These are phyloP conservation scores for Tachysurus fulvidraco DNA, from an alignment of 2,113 vertebrate species.

Conservation along the genomic window DNA sequence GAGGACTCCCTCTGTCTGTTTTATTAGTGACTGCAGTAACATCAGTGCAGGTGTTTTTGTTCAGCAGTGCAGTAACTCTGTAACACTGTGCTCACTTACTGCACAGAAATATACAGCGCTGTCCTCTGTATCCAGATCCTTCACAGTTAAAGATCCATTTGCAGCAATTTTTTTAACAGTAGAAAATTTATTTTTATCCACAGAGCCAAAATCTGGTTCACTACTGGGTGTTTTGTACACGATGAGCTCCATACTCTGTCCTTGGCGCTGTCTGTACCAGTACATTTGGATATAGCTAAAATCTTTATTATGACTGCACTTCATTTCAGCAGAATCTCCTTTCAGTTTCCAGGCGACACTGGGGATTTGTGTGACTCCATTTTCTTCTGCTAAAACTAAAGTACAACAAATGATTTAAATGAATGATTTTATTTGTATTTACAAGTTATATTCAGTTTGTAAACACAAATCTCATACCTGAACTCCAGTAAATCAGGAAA, in stretches of 20 bases:
- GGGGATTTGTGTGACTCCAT: slow-evolving; percentile 52
- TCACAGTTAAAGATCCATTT: slow-evolving; percentile 57
- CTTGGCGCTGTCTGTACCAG: slow-evolving; percentile 28
- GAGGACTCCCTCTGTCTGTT: too few relatives aligned
- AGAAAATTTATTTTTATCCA: background rate
- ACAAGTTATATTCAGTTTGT: background rate
- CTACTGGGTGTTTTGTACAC: slow-evolving; percentile 2
- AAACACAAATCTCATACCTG: background rate
- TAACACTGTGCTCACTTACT: slow-evolving; percentile 30
- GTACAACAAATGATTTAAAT: background rate
- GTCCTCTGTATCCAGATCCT: slow-evolving; percentile 42
- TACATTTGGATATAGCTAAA: too few relatives aligned
- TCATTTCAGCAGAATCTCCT: slow-evolving; percentile 39
- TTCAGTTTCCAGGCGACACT: background rate
- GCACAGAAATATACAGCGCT: slow-evolving; percentile 40
- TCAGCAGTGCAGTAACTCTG: background rate
- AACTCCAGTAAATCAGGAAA: slow-evolving; percentile 6
- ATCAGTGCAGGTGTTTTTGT: background rate
- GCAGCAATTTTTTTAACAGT: background rate
- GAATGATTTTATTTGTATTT: background rate
- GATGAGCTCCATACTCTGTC: slow-evolving; percentile 51
- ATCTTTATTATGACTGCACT: too few relatives aligned
- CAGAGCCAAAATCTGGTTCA: background rate
- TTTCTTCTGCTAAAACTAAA: slow-evolving; percentile 25
- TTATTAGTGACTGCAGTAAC: background rate